phyloP scores from a whole-genome alignment of 2,888 invertebrate genomes.

The Amphipoea lucens region DNA sequence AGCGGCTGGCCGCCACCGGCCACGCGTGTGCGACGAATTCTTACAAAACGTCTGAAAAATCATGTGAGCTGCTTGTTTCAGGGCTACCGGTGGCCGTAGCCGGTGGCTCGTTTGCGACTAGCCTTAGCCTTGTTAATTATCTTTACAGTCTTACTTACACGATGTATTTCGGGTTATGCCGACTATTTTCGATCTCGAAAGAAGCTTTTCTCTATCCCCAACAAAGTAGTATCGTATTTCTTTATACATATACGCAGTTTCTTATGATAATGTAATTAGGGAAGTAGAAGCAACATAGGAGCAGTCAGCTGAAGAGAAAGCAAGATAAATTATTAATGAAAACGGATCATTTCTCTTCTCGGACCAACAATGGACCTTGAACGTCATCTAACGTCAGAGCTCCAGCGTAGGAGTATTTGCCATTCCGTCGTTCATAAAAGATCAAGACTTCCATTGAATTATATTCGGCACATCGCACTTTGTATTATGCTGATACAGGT shows the following conservation, averaged over 20 bases:
- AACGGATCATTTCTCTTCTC: slow-evolving; percentile 12
- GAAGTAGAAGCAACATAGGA: slow-evolving; percentile 17
- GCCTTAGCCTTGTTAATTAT: no score
- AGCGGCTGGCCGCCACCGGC: no score
- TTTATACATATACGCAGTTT: background rate
- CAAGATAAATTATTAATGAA: slow-evolving; percentile 18
- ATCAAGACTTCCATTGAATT: slow-evolving; percentile 20
- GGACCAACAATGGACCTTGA: slow-evolving; percentile 14
- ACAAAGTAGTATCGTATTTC: background rate
- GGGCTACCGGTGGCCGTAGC: no score
- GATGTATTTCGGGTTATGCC: background rate
- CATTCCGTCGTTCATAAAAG: slow-evolving; percentile 14
- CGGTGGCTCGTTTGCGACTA: no score
- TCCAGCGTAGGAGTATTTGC: background rate
- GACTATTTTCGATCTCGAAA: background rate
- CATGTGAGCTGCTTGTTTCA: no score
- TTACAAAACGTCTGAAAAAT: no score
- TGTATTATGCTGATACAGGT: slow-evolving; percentile 27
- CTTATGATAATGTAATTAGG: slow-evolving; percentile 1
- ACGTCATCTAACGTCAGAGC: slow-evolving; percentile 7
- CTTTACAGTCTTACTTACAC: no score
- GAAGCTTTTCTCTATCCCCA: background rate
- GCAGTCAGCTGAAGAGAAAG: background rate
- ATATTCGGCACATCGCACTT: slow-evolving; percentile 8
- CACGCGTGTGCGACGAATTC: no score